A percentile compares a stretch with the other conserved stretches of the same genome.
Conservation (phyloP, 2,888 invertebrate genomes). For the Chrysomela aeneicollis region DNA sequence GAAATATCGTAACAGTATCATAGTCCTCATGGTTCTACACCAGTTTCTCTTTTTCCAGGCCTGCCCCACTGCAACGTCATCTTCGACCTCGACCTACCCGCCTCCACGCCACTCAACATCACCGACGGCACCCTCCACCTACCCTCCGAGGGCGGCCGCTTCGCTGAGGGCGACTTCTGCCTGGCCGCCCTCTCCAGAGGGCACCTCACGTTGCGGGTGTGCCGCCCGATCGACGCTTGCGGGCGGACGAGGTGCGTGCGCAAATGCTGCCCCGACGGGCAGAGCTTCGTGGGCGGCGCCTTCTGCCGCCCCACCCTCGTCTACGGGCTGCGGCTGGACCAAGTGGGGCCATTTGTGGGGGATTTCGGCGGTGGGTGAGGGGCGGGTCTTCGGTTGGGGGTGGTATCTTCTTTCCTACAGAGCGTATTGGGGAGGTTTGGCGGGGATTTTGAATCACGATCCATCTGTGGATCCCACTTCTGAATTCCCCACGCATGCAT, state of each 20-base stretch:
- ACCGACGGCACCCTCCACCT: slow-evolving; percentile 8
- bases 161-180: slow-evolving; percentile 36
- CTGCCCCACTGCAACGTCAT: slow-evolving; percentile 45
- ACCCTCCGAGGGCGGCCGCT: slow-evolving; percentile 7
- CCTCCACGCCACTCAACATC: slow-evolving; percentile 14
- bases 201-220: slow-evolving; percentile 42
- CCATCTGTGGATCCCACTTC: too few species aligned
- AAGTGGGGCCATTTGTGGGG: slow-evolving; percentile 31
- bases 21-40: slow-evolving; percentile 20
- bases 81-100: slow-evolving; percentile 38
- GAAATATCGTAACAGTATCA: too few species aligned
- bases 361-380: slow-evolving; percentile 29
- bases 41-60: slow-evolving; percentile 44
- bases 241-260: slow-evolving; percentile 56
- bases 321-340: slow-evolving; percentile 46
- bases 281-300: slow-evolving; percentile 59
- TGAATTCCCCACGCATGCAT: too few species aligned
- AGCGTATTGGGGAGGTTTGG: too few species aligned
- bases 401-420: too few species aligned
- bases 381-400: too few species aligned
- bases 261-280: slow-evolving; percentile 66
- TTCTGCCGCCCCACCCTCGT: slow-evolving; percentile 45
- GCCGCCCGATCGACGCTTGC: slow-evolving; percentile 45
- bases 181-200: slow-evolving; percentile 42
- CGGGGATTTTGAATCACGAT: too few species aligned